Base-by-base conservation (phyloP, 2,113 vertebrate genomes). In the Pseudorectes ferrugineus region DNA sequence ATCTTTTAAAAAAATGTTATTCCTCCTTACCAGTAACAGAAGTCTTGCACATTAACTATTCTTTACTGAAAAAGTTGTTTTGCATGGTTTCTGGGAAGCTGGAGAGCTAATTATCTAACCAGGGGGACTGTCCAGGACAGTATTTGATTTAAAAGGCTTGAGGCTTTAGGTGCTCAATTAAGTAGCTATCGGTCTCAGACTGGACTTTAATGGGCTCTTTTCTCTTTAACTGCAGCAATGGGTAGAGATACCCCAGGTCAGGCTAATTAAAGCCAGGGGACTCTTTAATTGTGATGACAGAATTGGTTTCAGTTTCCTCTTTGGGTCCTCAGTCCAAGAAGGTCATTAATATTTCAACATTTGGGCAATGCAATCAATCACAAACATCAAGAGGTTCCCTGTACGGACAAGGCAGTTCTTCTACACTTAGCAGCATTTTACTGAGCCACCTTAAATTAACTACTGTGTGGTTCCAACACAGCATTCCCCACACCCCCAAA, bases 141-240 rank as follows among this genome's bases (percentile, higher is more conserved):
- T 97, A 97, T 99, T 99, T 99, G 98, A 99, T 99, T 99, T 99
- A 99, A 98, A 98, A 98, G 98, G 98, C 98, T 98, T 29, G 96
- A 98, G 98, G 98, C 98, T 98, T 99, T 98, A 99, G 98, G 99
- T 99, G 98, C 98, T 99, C 98, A 99, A 99, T 99, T 99, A 99
- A 99, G 98, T 98, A 98, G 98, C 98, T 99, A 99, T 98, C 97
- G 98, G 98, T 99, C 99, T 99, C 98, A 98, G 98, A 98, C 98
- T 98, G 98, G 98, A 98, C 98, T 98, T 98, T 99, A 99, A 99
- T 99, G 98, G 99, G 98, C 98, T 98, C 98, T 98, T 98, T 98
- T 98, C 98, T 98, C 98, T 98, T 98, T 98, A 99, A 98, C 98
- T 99, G 98, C 97, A 98, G 98, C 97, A 97, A 98, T 75, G 96